Evolutionary conservation across 1,140 invertebrate species (phyloP).

Genomic region (Chironomus striatipennis): DNA sequence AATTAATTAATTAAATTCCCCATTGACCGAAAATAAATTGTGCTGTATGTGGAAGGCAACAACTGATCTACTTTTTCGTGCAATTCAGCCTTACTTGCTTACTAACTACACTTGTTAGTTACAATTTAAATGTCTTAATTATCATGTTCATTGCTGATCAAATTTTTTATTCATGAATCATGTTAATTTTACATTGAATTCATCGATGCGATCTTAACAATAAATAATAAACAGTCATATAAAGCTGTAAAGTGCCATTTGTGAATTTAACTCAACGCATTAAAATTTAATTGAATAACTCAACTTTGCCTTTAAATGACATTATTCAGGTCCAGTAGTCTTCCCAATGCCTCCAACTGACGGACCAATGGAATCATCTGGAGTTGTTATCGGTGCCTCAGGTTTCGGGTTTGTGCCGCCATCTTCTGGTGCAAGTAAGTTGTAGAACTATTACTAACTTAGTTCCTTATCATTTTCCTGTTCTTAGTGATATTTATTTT

Average conservation of each 20-base stretch:
- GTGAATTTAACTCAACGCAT: not conserved
- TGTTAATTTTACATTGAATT: not conserved
- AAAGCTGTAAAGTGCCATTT: not conserved
- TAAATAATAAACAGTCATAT: not conserved
- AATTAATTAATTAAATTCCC: slow-evolving; percentile 15
- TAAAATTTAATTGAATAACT: not conserved
- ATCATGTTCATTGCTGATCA: not conserved
- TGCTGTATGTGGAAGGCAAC: not conserved
- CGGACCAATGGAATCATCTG: slow-evolving; percentile 37
- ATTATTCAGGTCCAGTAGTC: slow-evolving; percentile 37
- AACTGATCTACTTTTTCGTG: not conserved
- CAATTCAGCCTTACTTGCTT: not conserved
- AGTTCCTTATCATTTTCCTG: not conserved
- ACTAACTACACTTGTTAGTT: too few species aligned
- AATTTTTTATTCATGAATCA: not conserved
- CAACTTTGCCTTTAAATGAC: not conserved
- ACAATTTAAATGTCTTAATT: too few species aligned
- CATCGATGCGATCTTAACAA: not conserved
- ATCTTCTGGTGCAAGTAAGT: not conserved
- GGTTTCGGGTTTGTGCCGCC: slow-evolving; percentile 40
- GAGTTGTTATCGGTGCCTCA: slow-evolving; percentile 39
- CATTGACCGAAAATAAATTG: not conserved
- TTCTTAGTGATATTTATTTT: too few species aligned
- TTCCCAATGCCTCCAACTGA: slow-evolving; percentile 39
- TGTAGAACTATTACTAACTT: not conserved